phyloP scores from a whole-genome alignment of 2,113 vertebrate species.

The Apteryx owenii region DNA sequence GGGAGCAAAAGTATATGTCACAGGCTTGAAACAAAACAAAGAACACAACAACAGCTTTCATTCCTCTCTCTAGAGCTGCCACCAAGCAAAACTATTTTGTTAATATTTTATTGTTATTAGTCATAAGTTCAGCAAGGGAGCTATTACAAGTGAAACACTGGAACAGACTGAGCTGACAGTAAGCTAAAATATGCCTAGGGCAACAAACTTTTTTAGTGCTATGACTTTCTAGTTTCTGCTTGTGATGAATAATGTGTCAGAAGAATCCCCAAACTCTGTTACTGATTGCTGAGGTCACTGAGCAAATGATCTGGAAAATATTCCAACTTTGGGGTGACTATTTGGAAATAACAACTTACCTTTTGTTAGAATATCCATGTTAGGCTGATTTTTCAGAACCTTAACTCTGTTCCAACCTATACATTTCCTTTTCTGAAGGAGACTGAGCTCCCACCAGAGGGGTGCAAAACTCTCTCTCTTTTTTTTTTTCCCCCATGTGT shows the following conservation, averaged over 20 bases:
- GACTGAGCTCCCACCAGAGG: background rate
- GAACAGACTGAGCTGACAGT: conserved; percentile 44
- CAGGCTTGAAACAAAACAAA: background rate
- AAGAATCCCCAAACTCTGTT: conserved; percentile 32
- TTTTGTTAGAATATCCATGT: background rate
- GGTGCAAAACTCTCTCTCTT: rapidly evolving
- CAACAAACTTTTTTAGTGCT: conserved; percentile 5
- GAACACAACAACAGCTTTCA: background rate
- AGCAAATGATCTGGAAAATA: conserved; percentile 19
- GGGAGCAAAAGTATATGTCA: background rate
- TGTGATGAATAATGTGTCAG: conserved; percentile 29
- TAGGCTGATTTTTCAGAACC: background rate
- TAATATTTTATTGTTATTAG: conserved; percentile 66
- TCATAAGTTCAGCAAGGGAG: conserved; percentile 21
- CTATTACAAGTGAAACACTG: conserved; percentile 38
- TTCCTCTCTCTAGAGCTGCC: background rate
- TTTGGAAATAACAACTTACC: background rate
- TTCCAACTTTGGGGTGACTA: background rate
- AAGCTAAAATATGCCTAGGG: conserved; percentile 54
- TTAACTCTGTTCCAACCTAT: background rate
- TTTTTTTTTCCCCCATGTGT: background rate
- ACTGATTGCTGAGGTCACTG: background rate
- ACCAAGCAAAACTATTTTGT: conserved; percentile 30
- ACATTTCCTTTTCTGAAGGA: background rate
- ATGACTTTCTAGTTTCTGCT: conserved; percentile 41